Base-by-base conservation (phyloP, 2,888 invertebrate genomes). In the Parnassius glacialis region DNA sequence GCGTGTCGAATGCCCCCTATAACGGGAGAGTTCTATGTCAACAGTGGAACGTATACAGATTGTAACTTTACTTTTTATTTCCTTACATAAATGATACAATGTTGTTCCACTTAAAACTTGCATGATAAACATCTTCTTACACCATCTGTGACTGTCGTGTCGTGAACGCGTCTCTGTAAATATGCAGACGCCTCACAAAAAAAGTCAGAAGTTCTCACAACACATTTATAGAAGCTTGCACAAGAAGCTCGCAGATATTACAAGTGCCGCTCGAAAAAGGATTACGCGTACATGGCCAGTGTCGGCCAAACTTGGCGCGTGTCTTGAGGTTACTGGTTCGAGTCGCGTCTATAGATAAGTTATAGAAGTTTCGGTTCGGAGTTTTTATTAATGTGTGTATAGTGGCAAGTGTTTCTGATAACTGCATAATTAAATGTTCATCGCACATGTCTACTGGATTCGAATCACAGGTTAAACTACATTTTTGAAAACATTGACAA, bases 161-260 rank as follows among this genome's bases (percentile, higher is more conserved):
- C 47, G 12, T 47, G 13, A 12, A n/a, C 11, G 47, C 50, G 13
- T 50, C 16, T 20, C 10, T 20, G 11, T 43, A 43, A 50, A 50
- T 34, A 34, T 34, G 7, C 34, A 50, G 34, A 12, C 12, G 52
- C 9, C 52, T 10, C 41, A 48, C 52, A 34, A 41, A 41, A 41
- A 52, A 11, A 7, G n/a, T n/a, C n/a, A n/a, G n/a, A n/a, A n/a
- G 48, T 11, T 12, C 12, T 41, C 52, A 13, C 41, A 2, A 13
- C 34, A 41, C 52, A 41, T 52, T 52, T 52, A 52, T 52, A 52
- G 52, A 52, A 52, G 52, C 52, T 34, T 34, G 41, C n/a, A 48
- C 48, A 48, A 48, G 48, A 34, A 20, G 10, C 9, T 41, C 52
- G 11, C 47, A 47, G 48, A 48, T 48, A 13, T 48, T 52, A 41